Percentiles rank a stretch among this genome's conserved stretches.
phyloP scores from a whole-genome alignment of 2,113 vertebrate species.

The Lophius piscatorius region DNA sequence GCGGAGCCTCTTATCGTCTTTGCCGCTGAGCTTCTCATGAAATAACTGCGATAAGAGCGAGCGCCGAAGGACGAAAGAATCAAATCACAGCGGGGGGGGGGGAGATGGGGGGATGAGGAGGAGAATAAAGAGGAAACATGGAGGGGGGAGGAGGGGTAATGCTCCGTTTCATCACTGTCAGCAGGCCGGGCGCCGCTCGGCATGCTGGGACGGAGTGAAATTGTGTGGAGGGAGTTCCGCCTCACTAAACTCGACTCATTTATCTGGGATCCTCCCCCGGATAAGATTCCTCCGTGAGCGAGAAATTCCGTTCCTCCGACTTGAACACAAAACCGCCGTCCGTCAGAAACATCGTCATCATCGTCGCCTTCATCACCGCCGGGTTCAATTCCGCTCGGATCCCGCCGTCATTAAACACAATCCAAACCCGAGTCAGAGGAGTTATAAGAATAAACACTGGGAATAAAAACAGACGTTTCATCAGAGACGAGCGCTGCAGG shows the following conservation, averaged over 20 bases:
- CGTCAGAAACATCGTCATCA: too few species aligned
- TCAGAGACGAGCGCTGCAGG: too few species aligned
- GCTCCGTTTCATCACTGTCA: slow-evolving; percentile 62
- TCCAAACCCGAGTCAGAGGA: too few species aligned
- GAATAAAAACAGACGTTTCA: too few species aligned
- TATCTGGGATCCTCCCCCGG: slow-evolving; percentile 41
- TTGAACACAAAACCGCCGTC: too few species aligned
- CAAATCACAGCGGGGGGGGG: slow-evolving; percentile 27
- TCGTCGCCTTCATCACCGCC: too few species aligned
- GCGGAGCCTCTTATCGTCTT: slow-evolving; percentile 29
- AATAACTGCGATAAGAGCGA: slow-evolving; percentile 20
- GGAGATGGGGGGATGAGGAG: background rate
- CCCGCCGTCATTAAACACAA: too few species aligned
- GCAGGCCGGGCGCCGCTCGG: slow-evolving; percentile 14
- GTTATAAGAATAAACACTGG: too few species aligned
- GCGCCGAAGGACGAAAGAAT: slow-evolving; percentile 21
- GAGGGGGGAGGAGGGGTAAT: slow-evolving; percentile 11
- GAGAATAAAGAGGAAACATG: background rate
- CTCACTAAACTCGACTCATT: slow-evolving; percentile 51
- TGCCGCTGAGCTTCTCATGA: slow-evolving; percentile 4
- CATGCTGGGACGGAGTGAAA: slow-evolving; percentile 27
- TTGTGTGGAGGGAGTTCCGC: slow-evolving; percentile 45
- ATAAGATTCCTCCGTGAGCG: background rate
- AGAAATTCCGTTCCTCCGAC: too few species aligned
- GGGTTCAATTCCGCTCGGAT: too few species aligned